Conservation (phyloP, 2,113 vertebrate species). For the Fregata magnificens region DNA sequence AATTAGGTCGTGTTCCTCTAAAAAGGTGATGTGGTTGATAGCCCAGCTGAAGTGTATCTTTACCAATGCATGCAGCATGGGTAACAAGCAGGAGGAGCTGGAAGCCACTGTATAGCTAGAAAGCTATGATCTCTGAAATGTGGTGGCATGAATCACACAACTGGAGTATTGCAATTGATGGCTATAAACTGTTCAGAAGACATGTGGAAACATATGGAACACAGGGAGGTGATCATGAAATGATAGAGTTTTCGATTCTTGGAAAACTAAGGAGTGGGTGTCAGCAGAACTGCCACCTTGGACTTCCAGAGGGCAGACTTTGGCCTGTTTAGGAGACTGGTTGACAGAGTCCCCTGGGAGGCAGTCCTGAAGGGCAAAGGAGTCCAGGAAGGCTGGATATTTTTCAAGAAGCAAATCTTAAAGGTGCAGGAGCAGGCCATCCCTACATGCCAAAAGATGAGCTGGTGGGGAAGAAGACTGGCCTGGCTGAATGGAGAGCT, state of each 20-base stretch:
- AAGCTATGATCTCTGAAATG: background rate
- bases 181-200: background rate
- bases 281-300: background rate
- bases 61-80: background rate
- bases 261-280: background rate
- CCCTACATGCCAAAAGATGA: background rate
- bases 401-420: background rate
- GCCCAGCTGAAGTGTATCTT: background rate
- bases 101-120: background rate
- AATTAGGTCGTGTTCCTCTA: background rate
- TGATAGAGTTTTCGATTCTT: background rate
- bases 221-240: background rate
- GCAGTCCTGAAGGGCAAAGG: background rate
- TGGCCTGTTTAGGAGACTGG: background rate
- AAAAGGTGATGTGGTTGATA: background rate
- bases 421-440: background rate
- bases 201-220: background rate
- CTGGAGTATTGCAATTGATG: background rate
- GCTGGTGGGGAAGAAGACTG: fast-evolving
- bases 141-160: background rate
- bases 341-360: background rate
- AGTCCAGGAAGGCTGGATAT: background rate
- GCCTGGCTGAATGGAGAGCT: background rate
- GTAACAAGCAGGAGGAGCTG: background rate
- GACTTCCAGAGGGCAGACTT: background rate